phyloP scores from a whole-genome alignment of 2,797 vertebrate genomes.

The Knipowitschia caucasica region DNA sequence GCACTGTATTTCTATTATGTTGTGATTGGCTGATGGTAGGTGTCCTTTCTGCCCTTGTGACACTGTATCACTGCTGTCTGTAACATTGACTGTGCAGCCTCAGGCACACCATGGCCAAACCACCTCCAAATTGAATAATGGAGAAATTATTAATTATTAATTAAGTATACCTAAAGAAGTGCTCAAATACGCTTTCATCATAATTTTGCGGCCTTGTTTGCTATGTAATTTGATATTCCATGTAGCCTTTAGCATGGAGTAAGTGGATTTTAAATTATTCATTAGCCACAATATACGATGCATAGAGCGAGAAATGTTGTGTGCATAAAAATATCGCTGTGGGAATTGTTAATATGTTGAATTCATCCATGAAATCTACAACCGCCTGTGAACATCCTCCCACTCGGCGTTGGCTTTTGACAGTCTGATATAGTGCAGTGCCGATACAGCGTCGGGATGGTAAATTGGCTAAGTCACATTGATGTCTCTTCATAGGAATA shows the following conservation, averaged over 20 bases:
- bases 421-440: constrained; percentile 46
- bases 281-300: constrained; percentile 26
- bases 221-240: constrained; percentile 17
- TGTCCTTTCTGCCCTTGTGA: constrained; percentile 40
- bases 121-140: constrained; percentile 45
- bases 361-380: constrained; percentile 35
- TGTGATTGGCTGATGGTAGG: constrained; percentile 42
- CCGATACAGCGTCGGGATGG: constrained; percentile 6
- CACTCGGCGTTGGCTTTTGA: constrained; percentile 44
- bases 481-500: constrained; percentile 37
- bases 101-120: constrained; percentile 43
- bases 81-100: constrained; percentile 42
- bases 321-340: constrained; percentile 22
- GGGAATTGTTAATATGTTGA: constrained; percentile 26
- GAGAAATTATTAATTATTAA: no score
- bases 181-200: constrained; percentile 25
- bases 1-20: constrained; percentile 19
- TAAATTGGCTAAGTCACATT: constrained; percentile 44
- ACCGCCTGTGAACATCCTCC: constrained; percentile 39
- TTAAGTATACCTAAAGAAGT: no score
- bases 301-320: constrained; percentile 23
- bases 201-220: constrained; percentile 31
- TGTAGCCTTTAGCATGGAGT: constrained; percentile 12
- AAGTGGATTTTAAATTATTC: constrained; percentile 38
- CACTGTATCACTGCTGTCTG: constrained; percentile 51